Conservation (phyloP, 2,888 invertebrate species). For the Pollenia amentaria region DNA sequence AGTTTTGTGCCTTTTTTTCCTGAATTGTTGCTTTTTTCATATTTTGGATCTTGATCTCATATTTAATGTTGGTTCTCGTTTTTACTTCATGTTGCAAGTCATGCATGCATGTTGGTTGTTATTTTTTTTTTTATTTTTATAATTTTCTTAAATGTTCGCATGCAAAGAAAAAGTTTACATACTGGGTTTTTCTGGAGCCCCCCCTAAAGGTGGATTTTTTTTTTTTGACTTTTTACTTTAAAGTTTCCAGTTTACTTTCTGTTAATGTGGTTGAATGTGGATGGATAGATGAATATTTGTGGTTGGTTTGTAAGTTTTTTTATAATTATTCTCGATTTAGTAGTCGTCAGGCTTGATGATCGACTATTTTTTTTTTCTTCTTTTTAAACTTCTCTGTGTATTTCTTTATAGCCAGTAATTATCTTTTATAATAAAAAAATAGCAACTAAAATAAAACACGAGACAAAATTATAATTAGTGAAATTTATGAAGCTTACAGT, state of each 20-base stretch:
- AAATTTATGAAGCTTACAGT: slow-evolving; percentile 59
- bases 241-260: slow-evolving; percentile 56
- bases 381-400: neutral
- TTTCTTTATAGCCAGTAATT: slow-evolving; percentile 59
- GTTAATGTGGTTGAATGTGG: neutral
- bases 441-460: slow-evolving; percentile 47
- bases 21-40: slow-evolving; percentile 20
- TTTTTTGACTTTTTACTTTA: slow-evolving; percentile 26
- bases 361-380: neutral
- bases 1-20: slow-evolving; percentile 53
- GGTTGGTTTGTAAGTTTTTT: slow-evolving; percentile 38
- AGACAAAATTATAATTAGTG: slow-evolving; percentile 67
- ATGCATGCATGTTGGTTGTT: slow-evolving; percentile 47
- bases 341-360: slow-evolving; percentile 22
- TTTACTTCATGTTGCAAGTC: slow-evolving; percentile 66
- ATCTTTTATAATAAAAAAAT: slow-evolving; percentile 25
- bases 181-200: slow-evolving; percentile 34
- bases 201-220: slow-evolving; percentile 49
- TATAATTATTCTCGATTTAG: slow-evolving; percentile 58
- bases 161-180: slow-evolving; percentile 59
- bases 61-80: slow-evolving; percentile 60
- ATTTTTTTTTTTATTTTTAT: neutral
- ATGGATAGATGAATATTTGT: slow-evolving; percentile 13
- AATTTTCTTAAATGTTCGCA: slow-evolving; percentile 49
- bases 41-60: slow-evolving; percentile 59